Percentiles rank a stretch among this genome's conserved stretches.
These are phyloP conservation scores for Hemistola chrysoprasaria DNA, from an alignment of 2,888 invertebrate species.

Conservation along the genomic window DNA sequence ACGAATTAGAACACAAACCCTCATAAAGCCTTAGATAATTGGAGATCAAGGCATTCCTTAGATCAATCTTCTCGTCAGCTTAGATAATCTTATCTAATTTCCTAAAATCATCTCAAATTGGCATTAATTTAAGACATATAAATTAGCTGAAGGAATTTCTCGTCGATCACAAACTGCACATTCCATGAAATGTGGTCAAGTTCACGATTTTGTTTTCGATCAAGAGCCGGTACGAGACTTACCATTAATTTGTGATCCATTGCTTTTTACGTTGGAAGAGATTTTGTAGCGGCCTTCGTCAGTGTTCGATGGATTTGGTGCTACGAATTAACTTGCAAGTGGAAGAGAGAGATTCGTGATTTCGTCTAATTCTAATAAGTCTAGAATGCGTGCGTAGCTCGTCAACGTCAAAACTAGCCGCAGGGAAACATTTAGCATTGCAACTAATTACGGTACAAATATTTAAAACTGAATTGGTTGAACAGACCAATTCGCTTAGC, in stretches of 20 bases:
- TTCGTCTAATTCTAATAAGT: slow-evolving; percentile 53
- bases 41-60: slow-evolving; percentile 11
- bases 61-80: slow-evolving; percentile 47
- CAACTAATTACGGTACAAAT: slow-evolving; percentile 19
- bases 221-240: not conserved
- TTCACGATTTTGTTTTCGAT: slow-evolving; percentile 9
- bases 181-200: slow-evolving; percentile 23
- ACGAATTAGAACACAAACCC: no score
- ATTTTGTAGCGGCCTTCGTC: slow-evolving; percentile 2
- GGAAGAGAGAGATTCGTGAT: slow-evolving; percentile 35
- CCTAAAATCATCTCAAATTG: slow-evolving; percentile 50
- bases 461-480: slow-evolving; percentile 4
- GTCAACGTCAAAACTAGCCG: slow-evolving; percentile 65
- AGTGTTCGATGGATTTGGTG: slow-evolving; percentile 28
- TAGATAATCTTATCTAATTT: slow-evolving; percentile 40
- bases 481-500: not conserved
- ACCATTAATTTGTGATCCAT: slow-evolving; percentile 16
- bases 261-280: slow-evolving; percentile 6
- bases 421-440: slow-evolving; percentile 34
- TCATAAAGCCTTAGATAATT: not conserved
- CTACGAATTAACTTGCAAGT: slow-evolving; percentile 4
- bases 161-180: slow-evolving; percentile 47
- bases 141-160: slow-evolving; percentile 48
- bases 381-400: slow-evolving; percentile 57
- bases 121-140: slow-evolving; percentile 45